Base-by-base conservation (phyloP, 2,888 invertebrate genomes). In the Drosophila longiperda region DNA sequence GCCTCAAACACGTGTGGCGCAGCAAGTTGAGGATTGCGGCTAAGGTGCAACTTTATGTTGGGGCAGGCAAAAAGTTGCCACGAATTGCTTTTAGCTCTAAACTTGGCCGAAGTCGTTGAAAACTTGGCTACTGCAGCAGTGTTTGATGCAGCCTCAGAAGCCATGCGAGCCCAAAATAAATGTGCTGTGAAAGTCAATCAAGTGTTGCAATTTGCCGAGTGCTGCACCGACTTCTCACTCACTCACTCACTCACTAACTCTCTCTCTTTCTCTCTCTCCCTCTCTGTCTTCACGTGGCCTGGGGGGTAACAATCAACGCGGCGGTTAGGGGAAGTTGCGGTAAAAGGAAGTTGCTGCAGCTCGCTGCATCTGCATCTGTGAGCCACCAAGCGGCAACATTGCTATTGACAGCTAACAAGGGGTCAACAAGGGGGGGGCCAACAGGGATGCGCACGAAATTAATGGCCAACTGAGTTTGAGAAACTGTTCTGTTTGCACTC, bases 111-210 rank as follows among this genome's bases (percentile, higher is more conserved):
- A 82, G 88, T 87, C 82, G 82, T 82, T 82, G 88, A 87, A 84
- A 82, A 82, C 66, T 85, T 90, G 82, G 88, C 74, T 57, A 68
- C 68, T 38, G 66, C 70, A 26, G 66, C 67, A 62, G 52, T 57
- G 45, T 53, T 62, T 68, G 63, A 73, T 57, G 58, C 71, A 68
- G 64, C 68, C 66, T 54, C 63, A 67, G 75, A 80, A 45, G 8
- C 45, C 20, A 23, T 45, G 15, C 45, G 15, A 23, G 23, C 23
- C 45, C 45, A 45, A 45, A 85, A 89, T 85, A 85, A 85, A 85
- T 85, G 85, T 82, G 85, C 89, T 89, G 89, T 82, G 85, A 85
- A 85, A 85, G 88, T 85, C 85, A 85, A 85, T 85, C 89, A 89
- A 85, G 85, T 87, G 85, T 87, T 84, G 87, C 90, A 89, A 69